phyloP scores from a whole-genome alignment of 2,888 invertebrate species.

The Arctia plantaginis region DNA sequence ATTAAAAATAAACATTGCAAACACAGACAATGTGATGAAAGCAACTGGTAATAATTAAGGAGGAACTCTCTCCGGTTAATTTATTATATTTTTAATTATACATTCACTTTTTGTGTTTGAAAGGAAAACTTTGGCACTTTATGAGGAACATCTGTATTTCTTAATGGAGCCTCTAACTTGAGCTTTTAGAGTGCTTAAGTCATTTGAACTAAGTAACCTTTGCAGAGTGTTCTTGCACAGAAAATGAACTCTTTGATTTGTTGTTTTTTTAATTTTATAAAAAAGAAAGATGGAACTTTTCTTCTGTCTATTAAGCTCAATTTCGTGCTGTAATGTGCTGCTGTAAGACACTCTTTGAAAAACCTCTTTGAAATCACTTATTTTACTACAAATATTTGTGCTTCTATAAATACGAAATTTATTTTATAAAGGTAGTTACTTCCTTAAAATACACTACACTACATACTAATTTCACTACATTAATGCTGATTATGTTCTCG shows the following conservation, averaged over 20 bases:
- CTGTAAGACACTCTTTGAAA: not conserved
- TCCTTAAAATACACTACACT: not conserved
- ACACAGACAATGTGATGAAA: constrained; percentile 38
- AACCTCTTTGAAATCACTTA: too few relatives aligned
- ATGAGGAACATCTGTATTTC: constrained; percentile 46
- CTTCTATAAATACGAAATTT: too few relatives aligned
- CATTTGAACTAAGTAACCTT: constrained; percentile 33
- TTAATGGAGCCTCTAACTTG: constrained; percentile 39
- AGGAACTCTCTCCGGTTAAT: constrained; percentile 23
- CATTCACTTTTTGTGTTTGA: constrained; percentile 31
- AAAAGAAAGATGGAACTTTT: not conserved
- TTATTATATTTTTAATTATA: constrained; percentile 48
- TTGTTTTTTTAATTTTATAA: not conserved
- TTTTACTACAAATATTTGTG: too few relatives aligned
- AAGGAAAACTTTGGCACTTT: constrained; percentile 41
- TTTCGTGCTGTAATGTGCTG: not conserved
- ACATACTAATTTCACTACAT: too few relatives aligned
- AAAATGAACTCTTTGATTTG: constrained; percentile 18
- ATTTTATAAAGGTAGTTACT: too few relatives aligned
- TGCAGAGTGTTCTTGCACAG: constrained; percentile 33
- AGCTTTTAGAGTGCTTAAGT: constrained; percentile 45
- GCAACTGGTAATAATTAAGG: constrained; percentile 46
- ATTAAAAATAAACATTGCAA: constrained; percentile 40
- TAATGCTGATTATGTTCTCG: too few relatives aligned
- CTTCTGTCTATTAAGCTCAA: not conserved